phyloP scores from a whole-genome alignment of 2,113 vertebrate species.

The Nicator chloris region DNA sequence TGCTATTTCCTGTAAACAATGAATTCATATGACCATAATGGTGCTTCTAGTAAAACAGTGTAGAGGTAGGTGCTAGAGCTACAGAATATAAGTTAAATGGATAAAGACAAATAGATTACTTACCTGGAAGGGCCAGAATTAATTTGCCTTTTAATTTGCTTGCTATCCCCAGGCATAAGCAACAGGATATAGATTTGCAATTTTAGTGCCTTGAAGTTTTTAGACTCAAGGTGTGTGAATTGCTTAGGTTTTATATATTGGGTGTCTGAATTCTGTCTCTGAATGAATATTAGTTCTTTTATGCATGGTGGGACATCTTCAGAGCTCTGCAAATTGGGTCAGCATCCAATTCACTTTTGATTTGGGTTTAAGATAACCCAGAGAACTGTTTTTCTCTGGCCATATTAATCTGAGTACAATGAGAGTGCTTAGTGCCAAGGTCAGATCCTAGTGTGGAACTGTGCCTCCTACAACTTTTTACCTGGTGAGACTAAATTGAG shows the following conservation, averaged over 20 bases:
- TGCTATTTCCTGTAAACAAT: background rate
- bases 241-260: background rate
- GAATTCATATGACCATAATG: background rate
- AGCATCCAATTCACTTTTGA: background rate
- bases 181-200: background rate
- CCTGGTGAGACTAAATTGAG: background rate
- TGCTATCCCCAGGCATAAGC: background rate
- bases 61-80: background rate
- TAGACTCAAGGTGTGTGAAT: background rate
- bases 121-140: background rate
- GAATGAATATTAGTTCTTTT: background rate
- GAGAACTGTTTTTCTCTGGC: background rate
- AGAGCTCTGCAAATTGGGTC: background rate
- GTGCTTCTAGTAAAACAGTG: background rate
- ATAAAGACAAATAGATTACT: conserved; percentile 2
- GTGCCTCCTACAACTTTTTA: background rate
- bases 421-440: background rate
- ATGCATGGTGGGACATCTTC: background rate
- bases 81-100: background rate
- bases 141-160: background rate
- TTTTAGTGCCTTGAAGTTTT: background rate
- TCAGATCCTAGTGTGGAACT: background rate
- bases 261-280: background rate
- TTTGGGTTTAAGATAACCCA: background rate
- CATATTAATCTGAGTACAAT: background rate